Conservation (phyloP, 2,888 invertebrate genomes). For the Abrostola tripartita region DNA sequence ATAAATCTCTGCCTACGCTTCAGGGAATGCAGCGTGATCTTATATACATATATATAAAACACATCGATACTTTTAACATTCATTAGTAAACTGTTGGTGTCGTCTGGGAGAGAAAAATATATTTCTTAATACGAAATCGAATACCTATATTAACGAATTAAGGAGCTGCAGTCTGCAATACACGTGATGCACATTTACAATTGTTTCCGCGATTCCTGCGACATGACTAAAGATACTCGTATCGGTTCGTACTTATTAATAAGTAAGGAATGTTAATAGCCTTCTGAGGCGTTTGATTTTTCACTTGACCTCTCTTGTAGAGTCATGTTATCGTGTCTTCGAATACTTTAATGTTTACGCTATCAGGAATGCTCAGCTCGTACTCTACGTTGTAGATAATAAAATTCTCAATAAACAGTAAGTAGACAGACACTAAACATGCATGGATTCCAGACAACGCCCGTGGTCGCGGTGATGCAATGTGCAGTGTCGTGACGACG, state of each 20-base stretch:
- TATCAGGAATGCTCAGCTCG: conserved; percentile 63
- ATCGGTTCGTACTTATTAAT: conserved; percentile 67
- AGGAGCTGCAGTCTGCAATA: conserved; percentile 42
- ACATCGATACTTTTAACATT: conserved; percentile 12
- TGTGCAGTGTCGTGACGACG: conserved; percentile 48
- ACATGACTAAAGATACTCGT: conserved; percentile 63
- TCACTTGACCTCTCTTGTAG: conserved; percentile 69
- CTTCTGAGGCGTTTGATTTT: conserved; percentile 70
- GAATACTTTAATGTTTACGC: conserved; percentile 66
- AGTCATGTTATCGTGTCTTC: conserved; percentile 64
- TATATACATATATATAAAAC: conserved; percentile 10
- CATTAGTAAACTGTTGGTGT: conserved; percentile 8
- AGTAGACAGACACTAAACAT: conserved; percentile 60
- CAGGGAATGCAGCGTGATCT: background rate
- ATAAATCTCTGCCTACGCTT: background rate
- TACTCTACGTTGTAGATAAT: conserved; percentile 66
- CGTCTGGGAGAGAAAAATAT: conserved; percentile 8
- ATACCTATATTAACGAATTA: conserved; percentile 24
- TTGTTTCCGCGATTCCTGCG: conserved; percentile 68
- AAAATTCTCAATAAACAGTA: conserved; percentile 71
- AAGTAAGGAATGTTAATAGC: conserved; percentile 75
- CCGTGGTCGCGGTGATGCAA: conserved; percentile 66
- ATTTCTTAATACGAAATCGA: conserved; percentile 23
- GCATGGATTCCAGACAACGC: conserved; percentile 66
- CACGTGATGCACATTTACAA: conserved; percentile 54